phyloP scores from a whole-genome alignment of 2,113 vertebrate species.

The Albula glossodonta region DNA sequence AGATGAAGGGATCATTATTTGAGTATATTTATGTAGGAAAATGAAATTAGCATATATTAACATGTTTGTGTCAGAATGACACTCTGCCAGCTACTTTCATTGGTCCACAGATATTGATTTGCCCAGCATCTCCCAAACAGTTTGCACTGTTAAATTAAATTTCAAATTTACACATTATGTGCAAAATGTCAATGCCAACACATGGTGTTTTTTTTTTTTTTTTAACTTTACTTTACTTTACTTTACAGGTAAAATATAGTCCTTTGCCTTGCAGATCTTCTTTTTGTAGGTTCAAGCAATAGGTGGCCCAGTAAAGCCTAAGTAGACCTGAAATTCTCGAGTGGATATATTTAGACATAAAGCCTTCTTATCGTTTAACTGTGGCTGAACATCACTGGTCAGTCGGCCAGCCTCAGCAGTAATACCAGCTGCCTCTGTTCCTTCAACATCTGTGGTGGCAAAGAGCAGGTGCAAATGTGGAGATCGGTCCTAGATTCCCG shows the following conservation, averaged over 20 bases:
- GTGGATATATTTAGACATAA: conserved; percentile 56
- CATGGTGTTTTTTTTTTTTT: neutral
- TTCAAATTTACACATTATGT: too few relatives aligned
- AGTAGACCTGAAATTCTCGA: conserved; percentile 25
- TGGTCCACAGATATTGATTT: too few relatives aligned
- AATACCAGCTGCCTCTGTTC: conserved; percentile 43
- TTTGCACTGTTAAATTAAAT: neutral
- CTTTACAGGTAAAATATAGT: neutral
- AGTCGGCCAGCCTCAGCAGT: conserved; percentile 15
- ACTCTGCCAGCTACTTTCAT: too few relatives aligned
- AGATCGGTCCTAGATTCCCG: neutral
- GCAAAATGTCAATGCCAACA: too few relatives aligned
- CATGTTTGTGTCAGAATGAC: too few relatives aligned
- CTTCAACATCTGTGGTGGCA: conserved; percentile 10
- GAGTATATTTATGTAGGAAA: too few relatives aligned
- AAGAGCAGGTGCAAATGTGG: neutral
- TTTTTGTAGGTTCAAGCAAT: neutral
- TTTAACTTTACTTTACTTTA: neutral
- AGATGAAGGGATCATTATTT: too few relatives aligned
- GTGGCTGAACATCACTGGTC: conserved; percentile 36
- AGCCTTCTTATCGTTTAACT: conserved; percentile 55
- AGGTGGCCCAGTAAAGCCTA: conserved; percentile 16
- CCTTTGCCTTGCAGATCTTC: neutral
- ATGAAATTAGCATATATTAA: too few relatives aligned
- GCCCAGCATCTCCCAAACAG: neutral